Percentiles rank a stretch among this genome's conserved stretches.
Evolutionary conservation across 1,140 invertebrate genomes (phyloP).

Genomic region (Drosophila fuyamai): DNA sequence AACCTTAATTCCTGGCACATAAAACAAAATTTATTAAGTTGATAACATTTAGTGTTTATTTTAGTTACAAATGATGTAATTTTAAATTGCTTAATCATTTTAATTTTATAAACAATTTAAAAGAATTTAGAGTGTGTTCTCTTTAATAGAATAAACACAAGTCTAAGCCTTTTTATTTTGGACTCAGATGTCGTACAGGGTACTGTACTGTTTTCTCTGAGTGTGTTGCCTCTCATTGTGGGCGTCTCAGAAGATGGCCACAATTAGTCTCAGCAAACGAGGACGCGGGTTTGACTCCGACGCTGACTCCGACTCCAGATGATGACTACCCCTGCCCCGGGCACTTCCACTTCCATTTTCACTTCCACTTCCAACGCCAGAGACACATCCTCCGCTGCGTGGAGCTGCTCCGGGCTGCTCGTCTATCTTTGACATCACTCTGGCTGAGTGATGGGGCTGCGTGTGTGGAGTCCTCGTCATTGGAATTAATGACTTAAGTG

Average conservation of each 20-base stretch:
- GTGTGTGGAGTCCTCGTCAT: slow-evolving; percentile 64
- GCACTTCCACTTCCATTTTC: not conserved
- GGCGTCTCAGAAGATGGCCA: slow-evolving; percentile 42
- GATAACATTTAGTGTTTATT: no score
- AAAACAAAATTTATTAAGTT: no score
- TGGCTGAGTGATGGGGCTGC: slow-evolving; percentile 49
- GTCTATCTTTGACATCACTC: slow-evolving; percentile 50
- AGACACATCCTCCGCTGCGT: slow-evolving; percentile 11
- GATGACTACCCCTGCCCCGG: slow-evolving; percentile 13
- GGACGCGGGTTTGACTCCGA: slow-evolving; percentile 36
- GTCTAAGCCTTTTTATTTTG: no score
- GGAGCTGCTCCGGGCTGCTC: slow-evolving; percentile 6
- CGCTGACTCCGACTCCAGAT: slow-evolving; percentile 20
- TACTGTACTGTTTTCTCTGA: not conserved
- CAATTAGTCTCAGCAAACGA: slow-evolving; percentile 73
- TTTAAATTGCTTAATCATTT: no score
- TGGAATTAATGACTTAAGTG: slow-evolving; percentile 78
- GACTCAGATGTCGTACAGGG: no score
- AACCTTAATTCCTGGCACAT: no score
- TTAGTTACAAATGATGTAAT: no score
- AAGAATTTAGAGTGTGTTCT: no score
- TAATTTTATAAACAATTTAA: no score
- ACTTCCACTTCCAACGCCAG: slow-evolving; percentile 1
- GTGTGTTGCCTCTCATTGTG: slow-evolving; percentile 34
- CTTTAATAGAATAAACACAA: no score